These are phyloP conservation scores for Elmis aenea DNA, from an alignment of 2,888 invertebrate species.

Conservation along the genomic window DNA sequence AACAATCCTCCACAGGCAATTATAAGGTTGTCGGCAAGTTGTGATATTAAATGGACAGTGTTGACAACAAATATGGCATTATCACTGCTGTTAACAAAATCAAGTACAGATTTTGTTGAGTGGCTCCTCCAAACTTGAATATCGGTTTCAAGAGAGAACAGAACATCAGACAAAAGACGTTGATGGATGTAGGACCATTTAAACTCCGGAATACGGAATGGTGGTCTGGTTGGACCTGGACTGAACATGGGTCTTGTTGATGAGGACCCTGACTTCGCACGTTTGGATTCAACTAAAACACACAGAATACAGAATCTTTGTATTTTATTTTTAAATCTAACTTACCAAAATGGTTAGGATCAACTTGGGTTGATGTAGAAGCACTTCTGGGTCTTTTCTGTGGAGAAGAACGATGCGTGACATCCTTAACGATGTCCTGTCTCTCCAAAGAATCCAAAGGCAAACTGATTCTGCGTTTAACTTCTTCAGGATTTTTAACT, in stretches of 20 bases:
- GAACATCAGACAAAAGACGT: conserved; percentile 87
- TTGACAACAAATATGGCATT: conserved; percentile 99
- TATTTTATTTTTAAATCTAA: background rate
- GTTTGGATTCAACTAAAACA: conserved; percentile 47
- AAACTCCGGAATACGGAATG: conserved; percentile 98
- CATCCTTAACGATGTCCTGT: conserved; percentile 39
- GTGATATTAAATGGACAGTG: conserved; percentile 97
- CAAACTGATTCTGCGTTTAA: conserved; percentile 55
- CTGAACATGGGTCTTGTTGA: conserved; percentile 84
- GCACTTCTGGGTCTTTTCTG: conserved; percentile 72
- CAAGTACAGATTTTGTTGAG: conserved; percentile 93
- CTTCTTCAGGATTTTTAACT: conserved; percentile 27
- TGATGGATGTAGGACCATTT: conserved; percentile 99
- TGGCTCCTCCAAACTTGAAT: conserved; percentile 90
- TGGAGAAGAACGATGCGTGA: conserved; percentile 51
- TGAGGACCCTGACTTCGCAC: conserved; percentile 58
- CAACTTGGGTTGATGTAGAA: conserved; percentile 77
- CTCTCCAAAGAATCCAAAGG: conserved; percentile 45
- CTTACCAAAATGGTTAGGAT: conserved; percentile 80
- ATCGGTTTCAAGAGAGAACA: conserved; percentile 95
- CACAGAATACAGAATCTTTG: background rate
- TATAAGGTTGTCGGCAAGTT: conserved; percentile 96
- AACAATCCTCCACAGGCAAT: conserved; percentile 97
- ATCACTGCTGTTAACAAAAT: conserved; percentile 97
- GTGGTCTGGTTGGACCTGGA: conserved; percentile 87